Evolutionary conservation across 2,113 vertebrate genomes (phyloP), one percentile per base, ranked within the genome.

Genomic region (Chlamydotis undulata): DNA sequence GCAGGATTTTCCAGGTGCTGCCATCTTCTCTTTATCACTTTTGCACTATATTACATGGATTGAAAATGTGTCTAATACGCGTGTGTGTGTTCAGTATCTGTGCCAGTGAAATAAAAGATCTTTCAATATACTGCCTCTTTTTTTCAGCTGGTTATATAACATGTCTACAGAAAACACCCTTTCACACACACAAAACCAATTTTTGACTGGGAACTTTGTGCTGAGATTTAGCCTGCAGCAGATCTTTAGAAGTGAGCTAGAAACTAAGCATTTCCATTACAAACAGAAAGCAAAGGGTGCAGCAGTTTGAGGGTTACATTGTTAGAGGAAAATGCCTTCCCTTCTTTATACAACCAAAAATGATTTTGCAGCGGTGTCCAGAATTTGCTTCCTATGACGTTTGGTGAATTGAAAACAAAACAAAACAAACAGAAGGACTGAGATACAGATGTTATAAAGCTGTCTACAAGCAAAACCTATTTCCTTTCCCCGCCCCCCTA

Each of bases 391-490:
- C 95, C 95, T 84, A 57, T 92, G 93, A 86, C 12, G 6, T 67
- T 67, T 87, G 19, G 59, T 64, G 63, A 89, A 94, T 78, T 96
- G 79, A 92, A 96, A 93, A 93, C 78, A 90, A 96, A 96, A 64
- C 83, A 88, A 95, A 96, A 49, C 78, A 95, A 91, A 77, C 68
- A 84, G 80, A 93, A 75, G 39, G 71, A 81, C 56, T 56, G 49
- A 94, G 89, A 91, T 91, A 83, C 89, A 95, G 93, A 93, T 96
- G 94, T 96, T 94, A 75, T 47, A 92, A 97, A 96, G 59, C 89
- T 87, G 81, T 90, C 93, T 96, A 92, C 92, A 95, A 96, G 97
- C 71, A 97, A 95, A 97, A 91, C 21, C 57, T 61, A 94, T 80
- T 95, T 96, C 94, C 95, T 87, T 93, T 89, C 86, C 85, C 92